Evolutionary conservation across 1,140 invertebrate species (phyloP).

Genomic region (Ganaspis sp.): DNA sequence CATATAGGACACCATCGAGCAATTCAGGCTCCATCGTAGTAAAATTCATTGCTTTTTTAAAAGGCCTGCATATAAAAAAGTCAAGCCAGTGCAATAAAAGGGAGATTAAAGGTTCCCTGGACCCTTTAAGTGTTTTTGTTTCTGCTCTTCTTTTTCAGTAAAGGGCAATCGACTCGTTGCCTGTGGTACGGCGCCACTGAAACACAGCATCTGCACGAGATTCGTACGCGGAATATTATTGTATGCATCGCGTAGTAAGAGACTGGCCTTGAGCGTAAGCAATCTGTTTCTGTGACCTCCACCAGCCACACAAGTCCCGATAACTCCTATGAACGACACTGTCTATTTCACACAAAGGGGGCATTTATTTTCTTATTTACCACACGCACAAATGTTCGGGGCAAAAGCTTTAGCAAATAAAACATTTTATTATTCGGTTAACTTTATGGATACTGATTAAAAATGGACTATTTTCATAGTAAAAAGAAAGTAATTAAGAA

Average conservation of each 20-base stretch:
- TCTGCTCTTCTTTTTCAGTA: slow-evolving; percentile 23
- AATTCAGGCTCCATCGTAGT: neutral
- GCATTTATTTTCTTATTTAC: no score
- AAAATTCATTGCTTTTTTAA: slow-evolving; percentile 23
- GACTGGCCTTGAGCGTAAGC: slow-evolving; percentile 71
- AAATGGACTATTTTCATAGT: no score
- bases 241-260: slow-evolving; percentile 62
- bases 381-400: no score
- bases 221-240: slow-evolving; percentile 44
- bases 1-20: neutral
- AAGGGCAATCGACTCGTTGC: neutral
- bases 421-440: no score
- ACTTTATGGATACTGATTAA: no score
- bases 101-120: neutral
- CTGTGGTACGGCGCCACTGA: neutral
- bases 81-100: neutral
- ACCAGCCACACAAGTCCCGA: slow-evolving; percentile 40
- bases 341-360: neutral
- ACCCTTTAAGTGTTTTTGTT: slow-evolving; percentile 31
- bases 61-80: neutral
- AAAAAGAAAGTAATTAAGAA: no score
- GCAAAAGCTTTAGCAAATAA: no score
- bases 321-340: slow-evolving; percentile 48
- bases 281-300: slow-evolving; percentile 71
- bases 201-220: slow-evolving; percentile 22